Conservation (phyloP, 2,113 vertebrate genomes). For the Merops nubicus region DNA sequence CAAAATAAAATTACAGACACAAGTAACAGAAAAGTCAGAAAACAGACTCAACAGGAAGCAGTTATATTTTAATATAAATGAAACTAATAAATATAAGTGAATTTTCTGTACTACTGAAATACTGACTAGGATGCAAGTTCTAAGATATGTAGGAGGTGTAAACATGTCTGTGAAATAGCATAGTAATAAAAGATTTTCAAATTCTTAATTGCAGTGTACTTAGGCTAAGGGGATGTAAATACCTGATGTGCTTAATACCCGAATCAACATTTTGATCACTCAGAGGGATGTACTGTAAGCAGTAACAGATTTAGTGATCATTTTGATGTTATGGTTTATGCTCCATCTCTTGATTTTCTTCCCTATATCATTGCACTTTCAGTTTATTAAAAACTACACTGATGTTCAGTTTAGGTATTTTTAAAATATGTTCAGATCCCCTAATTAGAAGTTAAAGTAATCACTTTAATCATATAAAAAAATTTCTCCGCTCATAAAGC, state of each 20-base stretch:
- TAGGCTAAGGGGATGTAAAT: background rate
- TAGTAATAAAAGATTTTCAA: background rate
- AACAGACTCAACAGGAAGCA: background rate
- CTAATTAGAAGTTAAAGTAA: background rate
- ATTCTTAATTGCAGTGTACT: background rate
- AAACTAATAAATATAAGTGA: background rate
- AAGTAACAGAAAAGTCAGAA: background rate
- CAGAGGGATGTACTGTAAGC: background rate
- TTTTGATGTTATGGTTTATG: background rate
- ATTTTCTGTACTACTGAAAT: background rate
- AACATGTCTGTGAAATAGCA: background rate
- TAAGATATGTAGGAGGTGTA: background rate
- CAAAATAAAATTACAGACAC: background rate
- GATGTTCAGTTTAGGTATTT: background rate
- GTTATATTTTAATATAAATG: background rate
- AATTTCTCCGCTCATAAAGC: background rate
- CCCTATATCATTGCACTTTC: background rate
- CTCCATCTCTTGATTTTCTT: background rate
- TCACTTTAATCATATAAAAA: background rate
- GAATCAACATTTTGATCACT: background rate
- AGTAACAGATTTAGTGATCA: background rate
- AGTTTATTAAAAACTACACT: background rate
- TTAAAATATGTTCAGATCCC: background rate
- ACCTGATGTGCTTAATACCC: background rate
- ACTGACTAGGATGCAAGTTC: background rate